Conservation (phyloP, 2,797 vertebrate species). For the Gobio occitaniae region DNA sequence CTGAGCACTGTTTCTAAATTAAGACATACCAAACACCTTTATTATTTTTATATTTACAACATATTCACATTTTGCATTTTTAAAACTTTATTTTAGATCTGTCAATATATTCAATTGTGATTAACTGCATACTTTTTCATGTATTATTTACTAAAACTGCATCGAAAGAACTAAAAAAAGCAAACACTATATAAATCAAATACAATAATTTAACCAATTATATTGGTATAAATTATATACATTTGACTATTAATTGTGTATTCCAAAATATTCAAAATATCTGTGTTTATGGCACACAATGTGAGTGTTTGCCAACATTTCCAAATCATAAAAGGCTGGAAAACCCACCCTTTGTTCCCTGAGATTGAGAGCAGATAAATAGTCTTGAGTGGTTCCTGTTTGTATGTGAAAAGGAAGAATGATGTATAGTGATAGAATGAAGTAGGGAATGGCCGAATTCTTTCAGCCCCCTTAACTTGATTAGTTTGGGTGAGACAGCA, state of each 20-base stretch:
- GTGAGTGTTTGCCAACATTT: background rate
- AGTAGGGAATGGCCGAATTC: background rate
- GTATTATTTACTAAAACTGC: background rate
- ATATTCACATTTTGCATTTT: background rate
- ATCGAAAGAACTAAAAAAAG: background rate
- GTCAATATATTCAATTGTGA: background rate
- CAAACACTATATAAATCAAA: background rate
- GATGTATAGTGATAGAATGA: background rate
- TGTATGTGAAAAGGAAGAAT: slow-evolving; percentile 16
- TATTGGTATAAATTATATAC: background rate
- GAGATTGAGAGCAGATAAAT: slow-evolving; percentile 3
- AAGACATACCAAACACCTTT: background rate
- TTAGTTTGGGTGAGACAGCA: background rate
- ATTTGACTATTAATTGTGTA: background rate
- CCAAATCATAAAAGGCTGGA: background rate
- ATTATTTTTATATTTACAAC: background rate
- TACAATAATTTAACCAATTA: background rate
- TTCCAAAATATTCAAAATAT: background rate
- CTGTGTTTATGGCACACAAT: background rate
- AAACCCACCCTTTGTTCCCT: background rate
- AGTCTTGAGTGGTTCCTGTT: slow-evolving; percentile 23
- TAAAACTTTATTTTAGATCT: background rate
- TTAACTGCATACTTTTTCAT: background rate
- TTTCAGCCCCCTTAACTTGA: background rate
- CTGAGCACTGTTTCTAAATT: background rate